A percentile compares a stretch with the other conserved stretches of the same genome.
Conservation (phyloP, 2,113 vertebrate species). For the Sisor rabdophorus region DNA sequence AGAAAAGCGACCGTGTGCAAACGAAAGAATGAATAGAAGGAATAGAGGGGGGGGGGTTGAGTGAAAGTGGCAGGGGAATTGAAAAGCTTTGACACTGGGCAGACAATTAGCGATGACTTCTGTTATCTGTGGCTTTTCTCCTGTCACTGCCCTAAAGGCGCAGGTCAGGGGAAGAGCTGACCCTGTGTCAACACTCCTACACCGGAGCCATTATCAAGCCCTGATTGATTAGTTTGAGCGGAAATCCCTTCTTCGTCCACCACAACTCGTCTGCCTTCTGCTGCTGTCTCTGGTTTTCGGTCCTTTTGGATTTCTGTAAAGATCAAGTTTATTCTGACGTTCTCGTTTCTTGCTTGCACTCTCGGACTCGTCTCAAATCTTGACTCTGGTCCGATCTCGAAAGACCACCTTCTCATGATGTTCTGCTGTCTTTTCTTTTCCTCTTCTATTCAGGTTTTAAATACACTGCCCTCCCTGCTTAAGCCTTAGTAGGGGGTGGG, state of each 20-base stretch:
- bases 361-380: conserved; percentile 17
- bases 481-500: conserved; percentile 36
- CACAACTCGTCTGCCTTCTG: conserved; percentile 52
- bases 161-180: conserved; percentile 75
- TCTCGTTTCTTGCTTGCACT: background rate
- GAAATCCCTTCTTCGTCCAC: conserved; percentile 68
- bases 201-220: conserved; percentile 74
- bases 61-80: conserved; percentile 58
- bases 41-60: conserved; percentile 15
- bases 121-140: conserved; percentile 70
- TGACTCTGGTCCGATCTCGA: conserved; percentile 1
- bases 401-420: background rate
- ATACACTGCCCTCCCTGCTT: conserved; percentile 31
- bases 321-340: background rate
- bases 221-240: conserved; percentile 79
- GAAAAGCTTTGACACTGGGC: conserved; percentile 73
- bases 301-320: conserved; percentile 32
- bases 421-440: conserved; percentile 6
- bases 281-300: conserved; percentile 50
- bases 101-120: conserved; percentile 74
- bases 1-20: conserved; percentile 39
- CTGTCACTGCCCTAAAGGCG: conserved; percentile 59
- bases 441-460: conserved; percentile 31
- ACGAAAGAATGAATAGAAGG: conserved; percentile 11
- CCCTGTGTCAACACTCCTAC: conserved; percentile 74